These are phyloP conservation scores for Pseudopipra pipra DNA, from an alignment of 2,113 vertebrate genomes.

Conservation along the genomic window DNA sequence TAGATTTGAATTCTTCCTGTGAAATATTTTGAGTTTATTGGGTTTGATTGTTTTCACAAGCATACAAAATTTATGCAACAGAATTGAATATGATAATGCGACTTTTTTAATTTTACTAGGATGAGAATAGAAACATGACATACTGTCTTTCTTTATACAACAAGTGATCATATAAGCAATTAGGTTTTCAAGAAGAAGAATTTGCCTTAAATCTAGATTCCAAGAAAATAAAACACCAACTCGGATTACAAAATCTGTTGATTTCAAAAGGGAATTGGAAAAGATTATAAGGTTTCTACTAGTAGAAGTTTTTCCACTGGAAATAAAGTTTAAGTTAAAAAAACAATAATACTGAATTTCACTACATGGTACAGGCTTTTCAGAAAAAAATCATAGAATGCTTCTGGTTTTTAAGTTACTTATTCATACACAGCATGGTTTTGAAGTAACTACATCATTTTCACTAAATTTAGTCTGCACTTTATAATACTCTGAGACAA, in stretches of 20 bases:
- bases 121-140: not conserved
- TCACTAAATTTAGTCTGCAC: not conserved
- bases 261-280: not conserved
- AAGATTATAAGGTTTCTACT: not conserved
- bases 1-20: not conserved
- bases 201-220: not conserved
- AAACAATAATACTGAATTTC: not conserved
- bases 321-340: not conserved
- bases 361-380: not conserved
- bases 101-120: not conserved
- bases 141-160: not conserved
- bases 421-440: not conserved
- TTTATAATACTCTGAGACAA: not conserved
- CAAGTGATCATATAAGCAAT: not conserved
- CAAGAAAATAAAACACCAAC: not conserved
- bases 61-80: not conserved
- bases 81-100: not conserved
- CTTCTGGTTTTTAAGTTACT: not conserved
- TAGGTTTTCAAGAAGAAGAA: not conserved
- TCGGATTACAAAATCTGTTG: not conserved
- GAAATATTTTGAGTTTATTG: not conserved
- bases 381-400: not conserved
- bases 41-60: not conserved
- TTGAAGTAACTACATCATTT: not conserved
- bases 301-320: not conserved